phyloP scores from a whole-genome alignment of 1,140 invertebrate genomes.

The Linepithema humile region DNA sequence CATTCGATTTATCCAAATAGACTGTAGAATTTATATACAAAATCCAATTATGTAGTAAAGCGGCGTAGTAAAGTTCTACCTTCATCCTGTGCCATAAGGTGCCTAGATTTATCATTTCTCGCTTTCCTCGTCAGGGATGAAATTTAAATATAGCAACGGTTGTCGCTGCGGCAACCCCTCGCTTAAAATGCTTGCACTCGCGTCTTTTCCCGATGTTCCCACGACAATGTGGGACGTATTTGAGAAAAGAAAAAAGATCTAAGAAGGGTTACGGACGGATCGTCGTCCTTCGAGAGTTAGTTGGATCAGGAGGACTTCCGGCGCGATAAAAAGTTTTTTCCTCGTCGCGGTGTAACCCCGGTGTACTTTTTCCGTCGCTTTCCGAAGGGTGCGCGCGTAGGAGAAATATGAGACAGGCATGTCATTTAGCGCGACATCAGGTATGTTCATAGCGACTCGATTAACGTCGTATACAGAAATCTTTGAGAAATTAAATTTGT shows the following conservation, averaged over 20 bases:
- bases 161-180: not conserved
- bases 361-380: slow-evolving; percentile 45
- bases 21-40: not conserved
- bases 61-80: not conserved
- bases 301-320: slow-evolving; percentile 69
- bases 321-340: slow-evolving; percentile 65
- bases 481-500: not conserved
- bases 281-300: slow-evolving; percentile 43
- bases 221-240: slow-evolving; percentile 78
- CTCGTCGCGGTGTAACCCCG: slow-evolving; percentile 15
- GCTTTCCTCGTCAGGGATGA: slow-evolving; percentile 58
- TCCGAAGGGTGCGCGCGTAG: slow-evolving; percentile 18
- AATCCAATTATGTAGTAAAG: not conserved
- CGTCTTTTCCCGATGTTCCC: slow-evolving; percentile 74
- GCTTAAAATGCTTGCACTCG: slow-evolving; percentile 35
- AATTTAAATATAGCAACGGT: slow-evolving; percentile 79
- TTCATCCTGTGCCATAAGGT: slow-evolving; percentile 27
- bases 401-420: slow-evolving; percentile 55
- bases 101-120: slow-evolving; percentile 64
- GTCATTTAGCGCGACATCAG: slow-evolving; percentile 65
- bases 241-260: slow-evolving; percentile 70
- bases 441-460: slow-evolving; percentile 48
- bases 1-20: not conserved
- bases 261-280: slow-evolving; percentile 67
- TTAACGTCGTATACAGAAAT: not conserved